Conservation (phyloP, 1,140 invertebrate species). For the Hylaeus volcanicus region DNA sequence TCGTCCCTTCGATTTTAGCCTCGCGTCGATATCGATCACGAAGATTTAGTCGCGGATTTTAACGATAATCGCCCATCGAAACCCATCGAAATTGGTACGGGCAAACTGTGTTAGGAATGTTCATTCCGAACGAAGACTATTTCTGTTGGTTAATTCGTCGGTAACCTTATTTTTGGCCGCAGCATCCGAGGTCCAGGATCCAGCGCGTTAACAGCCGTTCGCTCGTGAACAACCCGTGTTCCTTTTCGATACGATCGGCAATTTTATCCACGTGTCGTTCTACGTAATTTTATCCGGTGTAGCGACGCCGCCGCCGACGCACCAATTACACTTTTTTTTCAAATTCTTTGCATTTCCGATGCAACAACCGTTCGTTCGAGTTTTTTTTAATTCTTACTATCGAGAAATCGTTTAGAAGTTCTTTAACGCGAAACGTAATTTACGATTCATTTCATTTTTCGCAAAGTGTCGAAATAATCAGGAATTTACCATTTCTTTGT, state of each 20-base stretch:
- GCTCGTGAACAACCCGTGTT: neutral
- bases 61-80: slow-evolving; percentile 40
- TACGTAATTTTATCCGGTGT: neutral
- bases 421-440: neutral
- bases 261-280: neutral
- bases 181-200: slow-evolving; percentile 70
- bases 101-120: slow-evolving; percentile 61
- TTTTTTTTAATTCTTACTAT: neutral
- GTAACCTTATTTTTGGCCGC: slow-evolving; percentile 72
- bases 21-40: no score
- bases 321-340: neutral
- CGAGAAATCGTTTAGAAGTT: neutral
- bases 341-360: neutral
- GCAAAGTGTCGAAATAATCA: neutral
- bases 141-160: slow-evolving; percentile 73
- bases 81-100: slow-evolving; percentile 9
- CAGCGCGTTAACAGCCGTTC: slow-evolving; percentile 49
- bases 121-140: slow-evolving; percentile 66
- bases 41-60: slow-evolving; percentile 1
- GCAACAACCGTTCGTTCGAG: no score
- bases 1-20: no score
- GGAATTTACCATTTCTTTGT: neutral
- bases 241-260: neutral
- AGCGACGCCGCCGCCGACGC: neutral
- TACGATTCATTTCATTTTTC: no score